Conservation (phyloP, 2,113 vertebrate species). For the Phocoena sinus region DNA sequence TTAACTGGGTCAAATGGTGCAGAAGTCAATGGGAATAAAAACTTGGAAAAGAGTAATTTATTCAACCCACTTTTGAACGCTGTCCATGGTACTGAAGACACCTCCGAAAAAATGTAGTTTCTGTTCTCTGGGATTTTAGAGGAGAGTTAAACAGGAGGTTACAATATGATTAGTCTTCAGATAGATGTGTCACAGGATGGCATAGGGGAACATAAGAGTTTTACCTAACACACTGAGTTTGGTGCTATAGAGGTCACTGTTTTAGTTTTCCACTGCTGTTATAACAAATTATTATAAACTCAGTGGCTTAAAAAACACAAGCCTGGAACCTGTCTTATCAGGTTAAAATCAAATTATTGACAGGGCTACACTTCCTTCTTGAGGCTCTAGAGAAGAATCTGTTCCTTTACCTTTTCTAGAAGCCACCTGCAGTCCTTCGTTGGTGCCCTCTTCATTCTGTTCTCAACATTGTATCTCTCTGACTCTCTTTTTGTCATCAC, state of each 20-base stretch:
- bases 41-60: background rate
- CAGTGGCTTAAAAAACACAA: background rate
- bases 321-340: background rate
- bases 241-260: background rate
- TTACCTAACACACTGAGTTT: background rate
- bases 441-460: background rate
- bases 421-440: background rate
- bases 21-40: background rate
- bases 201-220: background rate
- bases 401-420: background rate
- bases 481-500: background rate
- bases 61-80: background rate
- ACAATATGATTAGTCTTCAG: background rate
- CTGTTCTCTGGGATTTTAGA: background rate
- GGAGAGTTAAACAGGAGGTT: background rate
- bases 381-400: background rate
- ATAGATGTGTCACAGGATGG: background rate
- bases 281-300: background rate
- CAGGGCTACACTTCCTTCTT: background rate
- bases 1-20: background rate
- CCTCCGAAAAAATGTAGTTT: background rate
- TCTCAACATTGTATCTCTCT: background rate
- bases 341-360: background rate
- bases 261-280: background rate
- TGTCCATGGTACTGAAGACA: constrained; percentile 15